Evolutionary conservation across 2,797 vertebrate species (phyloP).

Genomic region (Sparus aurata): DNA sequence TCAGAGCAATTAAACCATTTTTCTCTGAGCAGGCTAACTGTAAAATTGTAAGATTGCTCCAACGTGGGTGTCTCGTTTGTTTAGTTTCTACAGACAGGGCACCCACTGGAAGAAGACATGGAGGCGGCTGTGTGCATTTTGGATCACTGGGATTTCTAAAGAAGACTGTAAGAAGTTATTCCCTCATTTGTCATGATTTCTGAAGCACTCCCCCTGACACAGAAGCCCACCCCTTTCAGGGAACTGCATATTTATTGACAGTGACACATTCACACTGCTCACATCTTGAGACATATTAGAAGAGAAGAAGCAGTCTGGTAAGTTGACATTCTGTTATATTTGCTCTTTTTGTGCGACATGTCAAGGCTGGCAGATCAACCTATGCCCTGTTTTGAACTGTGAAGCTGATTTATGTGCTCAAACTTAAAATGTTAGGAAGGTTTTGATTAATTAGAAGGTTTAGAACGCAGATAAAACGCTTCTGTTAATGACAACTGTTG

Average conservation of each 20-base stretch:
- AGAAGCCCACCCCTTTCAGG: neutral
- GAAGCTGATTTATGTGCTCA: neutral
- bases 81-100: neutral
- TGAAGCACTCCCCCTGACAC: neutral
- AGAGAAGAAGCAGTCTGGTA: conserved; percentile 27
- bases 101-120: fast-evolving
- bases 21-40: neutral
- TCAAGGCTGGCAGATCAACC: neutral
- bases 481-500: no score
- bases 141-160: neutral
- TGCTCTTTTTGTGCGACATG: neutral
- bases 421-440: neutral
- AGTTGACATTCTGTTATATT: neutral
- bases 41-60: conserved; percentile 8
- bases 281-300: neutral
- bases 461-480: neutral
- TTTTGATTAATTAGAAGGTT: neutral
- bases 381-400: neutral
- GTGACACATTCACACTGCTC: neutral
- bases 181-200: neutral
- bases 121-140: neutral
- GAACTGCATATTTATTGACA: no score
- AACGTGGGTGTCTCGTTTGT: neutral
- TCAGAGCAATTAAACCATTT: neutral
- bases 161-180: neutral